Base-by-base conservation (phyloP, 2,113 vertebrate genomes). In the Sialia sialis region DNA sequence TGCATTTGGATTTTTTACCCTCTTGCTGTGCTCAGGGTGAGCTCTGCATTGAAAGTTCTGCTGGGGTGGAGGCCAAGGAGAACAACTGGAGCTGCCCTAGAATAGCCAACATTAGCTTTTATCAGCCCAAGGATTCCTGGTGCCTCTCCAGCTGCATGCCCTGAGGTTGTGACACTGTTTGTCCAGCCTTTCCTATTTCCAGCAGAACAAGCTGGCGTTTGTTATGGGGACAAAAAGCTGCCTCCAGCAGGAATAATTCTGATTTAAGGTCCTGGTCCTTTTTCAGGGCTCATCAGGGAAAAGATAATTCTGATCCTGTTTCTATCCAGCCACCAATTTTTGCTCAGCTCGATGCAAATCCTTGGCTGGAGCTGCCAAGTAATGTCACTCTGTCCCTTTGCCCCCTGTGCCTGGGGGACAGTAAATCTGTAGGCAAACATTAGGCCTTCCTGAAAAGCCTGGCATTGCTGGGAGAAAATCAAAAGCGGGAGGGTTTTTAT, bases 391-490 rank as follows among this genome's bases (percentile, higher is more conserved):
- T 87, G 93, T 44, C 89, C 94, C 87, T 94, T 95, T 91, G 90
- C 63, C 46, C 84, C 91, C 79, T 2, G 89, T 1, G 59, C 78
- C 91, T 68, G 85, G 94, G 93, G 96, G 85, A 15, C 4, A 48
- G 93, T 97, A 97, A 97, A 96, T 97, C 94, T 91, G 91, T 93
- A 94, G 87, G 90, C 93, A 95, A 74, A 77, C 60, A 91, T 95
- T 85, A 94, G 60, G n/a, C 64, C 87, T 96, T 97, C 96, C 96
- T 96, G 93, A 85, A 95, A 91, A 90, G 82, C 88, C 87, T 77
- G 87, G 56, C 67, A 17, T 55, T 48, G 75, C 16, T 0, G 56
- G 73, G 91, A 94, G 77, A 87, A 94, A 93, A 97, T 89, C 82
- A 92, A 91, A 92, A 93, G 84, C 87, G n/a, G 72, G 51, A 91